Conservation (phyloP, 2,888 invertebrate genomes). For the Eupithecia subfuscata region DNA sequence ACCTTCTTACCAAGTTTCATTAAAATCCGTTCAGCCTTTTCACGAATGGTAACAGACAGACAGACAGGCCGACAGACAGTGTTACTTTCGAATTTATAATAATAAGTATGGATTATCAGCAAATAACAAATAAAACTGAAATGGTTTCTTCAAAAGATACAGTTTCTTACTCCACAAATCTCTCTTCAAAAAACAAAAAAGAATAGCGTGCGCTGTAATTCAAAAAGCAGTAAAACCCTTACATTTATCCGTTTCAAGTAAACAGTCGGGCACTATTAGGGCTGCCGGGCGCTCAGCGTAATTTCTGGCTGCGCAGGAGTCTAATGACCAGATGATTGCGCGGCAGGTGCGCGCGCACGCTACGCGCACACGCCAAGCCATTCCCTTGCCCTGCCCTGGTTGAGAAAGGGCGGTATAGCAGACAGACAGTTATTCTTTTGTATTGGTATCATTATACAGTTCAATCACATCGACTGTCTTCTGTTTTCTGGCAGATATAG, state of each 20-base stretch:
- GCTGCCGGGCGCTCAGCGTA: slow-evolving; percentile 22
- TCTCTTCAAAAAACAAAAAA: neutral
- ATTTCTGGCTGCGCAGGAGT: slow-evolving; percentile 36
- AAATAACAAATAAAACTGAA: neutral
- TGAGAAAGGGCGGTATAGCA: neutral
- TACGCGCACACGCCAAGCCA: slow-evolving; percentile 73
- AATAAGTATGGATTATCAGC: too few relatives aligned
- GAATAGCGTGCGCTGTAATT: slow-evolving; percentile 6
- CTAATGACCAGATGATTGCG: slow-evolving; percentile 67
- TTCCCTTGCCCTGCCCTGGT: slow-evolving; percentile 14
- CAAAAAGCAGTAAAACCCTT: slow-evolving; percentile 22
- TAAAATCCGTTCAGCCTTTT: too few relatives aligned
- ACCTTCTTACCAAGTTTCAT: too few relatives aligned
- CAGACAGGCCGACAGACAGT: too few relatives aligned
- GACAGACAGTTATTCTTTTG: neutral
- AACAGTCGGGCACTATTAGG: slow-evolving; percentile 37
- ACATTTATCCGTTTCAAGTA: slow-evolving; percentile 27
- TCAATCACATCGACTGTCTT: neutral
- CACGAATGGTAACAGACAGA: too few relatives aligned
- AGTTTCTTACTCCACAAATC: neutral
- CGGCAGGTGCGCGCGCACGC: slow-evolving; percentile 76
- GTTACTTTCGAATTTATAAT: too few relatives aligned
- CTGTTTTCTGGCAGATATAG: neutral
- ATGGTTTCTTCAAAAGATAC: neutral
- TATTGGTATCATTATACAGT: neutral